Conservation (phyloP, 2,888 invertebrate genomes). For the Stegana nigrithorax region DNA sequence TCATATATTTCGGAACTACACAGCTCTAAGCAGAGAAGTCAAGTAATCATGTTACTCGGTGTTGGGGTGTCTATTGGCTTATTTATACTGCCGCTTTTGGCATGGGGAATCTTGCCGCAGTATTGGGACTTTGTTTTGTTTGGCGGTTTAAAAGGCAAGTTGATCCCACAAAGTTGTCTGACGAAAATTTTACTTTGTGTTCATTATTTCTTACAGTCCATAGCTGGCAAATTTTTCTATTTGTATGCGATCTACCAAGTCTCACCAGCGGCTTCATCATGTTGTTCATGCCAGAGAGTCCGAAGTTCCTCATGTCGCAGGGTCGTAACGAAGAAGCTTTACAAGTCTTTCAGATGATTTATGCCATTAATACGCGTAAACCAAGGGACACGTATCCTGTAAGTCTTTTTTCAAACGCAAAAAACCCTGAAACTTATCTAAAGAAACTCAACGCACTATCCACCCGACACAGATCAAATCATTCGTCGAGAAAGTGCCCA, state of each 20-base stretch:
- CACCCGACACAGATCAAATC: not conserved
- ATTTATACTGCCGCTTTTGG: conserved; percentile 77
- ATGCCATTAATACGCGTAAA: conserved; percentile 75
- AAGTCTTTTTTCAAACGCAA: no score
- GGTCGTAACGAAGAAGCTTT: conserved; percentile 62
- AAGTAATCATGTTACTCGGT: conserved; percentile 76
- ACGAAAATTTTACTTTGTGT: no score
- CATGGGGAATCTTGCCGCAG: conserved; percentile 79
- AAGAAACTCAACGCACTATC: no score
- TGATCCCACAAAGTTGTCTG: no score
- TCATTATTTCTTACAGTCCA: no score
- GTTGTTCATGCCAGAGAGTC: conserved; percentile 70
- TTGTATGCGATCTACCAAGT: conserved; percentile 74
- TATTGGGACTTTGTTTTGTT: conserved; percentile 71
- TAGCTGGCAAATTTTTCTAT: conserved; percentile 70
- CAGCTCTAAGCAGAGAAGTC: conserved; percentile 74
- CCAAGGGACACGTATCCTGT: conserved; percentile 76
- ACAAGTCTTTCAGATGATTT: conserved; percentile 71
- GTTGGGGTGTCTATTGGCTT: conserved; percentile 76
- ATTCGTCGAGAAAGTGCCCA: not conserved
- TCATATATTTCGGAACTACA: conserved; percentile 83
- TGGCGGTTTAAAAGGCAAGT: conserved; percentile 61
- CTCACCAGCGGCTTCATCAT: conserved; percentile 72
- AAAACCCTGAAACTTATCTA: no score
- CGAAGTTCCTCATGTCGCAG: conserved; percentile 63